Conservation (phyloP, 2,797 vertebrate genomes). For the Pangasius mekongensis region DNA sequence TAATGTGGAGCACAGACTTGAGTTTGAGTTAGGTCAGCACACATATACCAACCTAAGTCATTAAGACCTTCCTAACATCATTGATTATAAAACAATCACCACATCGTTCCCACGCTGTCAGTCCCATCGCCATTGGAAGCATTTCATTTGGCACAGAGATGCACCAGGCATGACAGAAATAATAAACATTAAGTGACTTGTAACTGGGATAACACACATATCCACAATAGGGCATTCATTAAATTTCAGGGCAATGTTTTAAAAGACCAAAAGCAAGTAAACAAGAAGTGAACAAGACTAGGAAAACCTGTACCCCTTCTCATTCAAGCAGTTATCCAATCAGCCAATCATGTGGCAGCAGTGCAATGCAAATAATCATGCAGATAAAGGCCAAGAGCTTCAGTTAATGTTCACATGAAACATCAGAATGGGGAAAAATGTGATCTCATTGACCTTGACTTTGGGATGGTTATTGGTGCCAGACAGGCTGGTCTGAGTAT, state of each 20-base stretch:
- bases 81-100: not conserved
- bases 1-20: not conserved
- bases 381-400: not conserved
- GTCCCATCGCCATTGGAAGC: not conserved
- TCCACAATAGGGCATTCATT: not conserved
- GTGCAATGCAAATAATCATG: not conserved
- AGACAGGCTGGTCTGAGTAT: not conserved
- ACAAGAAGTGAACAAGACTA: not conserved
- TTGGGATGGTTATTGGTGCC: not conserved
- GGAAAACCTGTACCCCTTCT: not conserved
- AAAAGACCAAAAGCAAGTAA: not conserved
- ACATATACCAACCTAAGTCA: not conserved
- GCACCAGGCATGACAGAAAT: conserved; percentile 11
- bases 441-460: not conserved
- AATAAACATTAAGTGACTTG: conserved; percentile 21
- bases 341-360: not conserved
- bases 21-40: not conserved
- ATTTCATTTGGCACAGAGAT: conserved; percentile 2
- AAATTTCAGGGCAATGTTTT: not conserved
- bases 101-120: conserved; percentile 16
- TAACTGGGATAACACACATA: conserved; percentile 8
- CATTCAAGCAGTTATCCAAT: not conserved
- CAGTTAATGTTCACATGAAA: not conserved
- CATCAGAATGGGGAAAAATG: not conserved
- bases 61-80: conserved; percentile 16